Evolutionary conservation across 2,113 vertebrate species (phyloP), one percentile per base, ranked within the genome.

Genomic region (Cebus imitator): DNA sequence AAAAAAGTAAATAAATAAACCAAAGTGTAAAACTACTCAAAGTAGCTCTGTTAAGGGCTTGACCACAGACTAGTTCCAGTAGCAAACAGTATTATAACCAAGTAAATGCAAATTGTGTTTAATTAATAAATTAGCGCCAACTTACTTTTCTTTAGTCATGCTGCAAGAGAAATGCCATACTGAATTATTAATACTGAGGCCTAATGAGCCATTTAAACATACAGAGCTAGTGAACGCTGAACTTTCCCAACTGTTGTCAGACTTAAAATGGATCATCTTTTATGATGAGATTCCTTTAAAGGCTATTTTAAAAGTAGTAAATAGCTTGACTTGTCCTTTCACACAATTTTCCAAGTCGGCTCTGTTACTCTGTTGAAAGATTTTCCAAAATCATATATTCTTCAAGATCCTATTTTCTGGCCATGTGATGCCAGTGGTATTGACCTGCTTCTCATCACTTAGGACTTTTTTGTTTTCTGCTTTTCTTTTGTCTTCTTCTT

Each of bases 81-180:
- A 90, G 16, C 40, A 95, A 68, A 82, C 23, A 94, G 30, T 85
- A 82, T 55, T 68, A 75, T 68, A 70, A 81, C 16, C 12, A 95
- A 92, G 58, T 72, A 85, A 61, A 78, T 45, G 27, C 7, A 94
- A 90, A 92, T 8, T 92, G 43, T 85, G 48, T 82, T 95, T 92
- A 72, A 89, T 75, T 95, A 82, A 92, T 52, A 70, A 90, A 81
- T 64, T 72, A 91, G 8, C 78, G n/a, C 45, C 66, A 86, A 94
- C 1, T 90, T 86, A 64, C 32, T 95, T 96, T 96, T 79, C 70
- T 85, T 81, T 92, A 96, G 87, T 86, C 50, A 78, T n/a, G 92
- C 3, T 57, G 6, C 18, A 83, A 94, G 40, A 95, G 25, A 82
- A 87, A 94, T 66, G 80, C 10, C 52, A 90, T 78, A 37, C 23